Evolutionary conservation across 2,888 invertebrate genomes (phyloP).

Genomic region (Timema cristinae): DNA sequence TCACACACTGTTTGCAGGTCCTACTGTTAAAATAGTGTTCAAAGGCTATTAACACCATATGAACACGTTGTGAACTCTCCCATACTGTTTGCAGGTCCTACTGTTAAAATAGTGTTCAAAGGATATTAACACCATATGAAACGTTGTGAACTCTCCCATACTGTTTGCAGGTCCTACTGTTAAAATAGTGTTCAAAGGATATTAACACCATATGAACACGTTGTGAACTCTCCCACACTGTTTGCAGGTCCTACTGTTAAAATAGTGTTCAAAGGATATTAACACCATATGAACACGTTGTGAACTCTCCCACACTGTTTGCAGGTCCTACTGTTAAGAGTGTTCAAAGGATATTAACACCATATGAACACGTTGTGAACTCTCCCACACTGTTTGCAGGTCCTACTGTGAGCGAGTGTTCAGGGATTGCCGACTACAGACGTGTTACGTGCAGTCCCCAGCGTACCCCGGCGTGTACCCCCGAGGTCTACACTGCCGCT

Average conservation of each 20-base stretch:
- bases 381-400: slow-evolving; percentile 70
- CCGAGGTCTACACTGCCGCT: slow-evolving; percentile 84
- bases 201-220: slow-evolving; percentile 85
- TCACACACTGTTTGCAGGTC: slow-evolving; percentile 72
- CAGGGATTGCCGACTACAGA: slow-evolving; percentile 82
- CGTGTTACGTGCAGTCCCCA: slow-evolving; percentile 90
- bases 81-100: slow-evolving; percentile 72
- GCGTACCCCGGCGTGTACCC: slow-evolving; percentile 92
- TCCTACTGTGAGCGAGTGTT: slow-evolving; percentile 86
- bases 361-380: slow-evolving; percentile 93
- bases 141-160: too few relatives aligned
- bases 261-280: slow-evolving; percentile 79
- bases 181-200: slow-evolving; percentile 82
- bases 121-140: slow-evolving; percentile 88
- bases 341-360: slow-evolving; percentile 80
- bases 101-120: slow-evolving; percentile 78
- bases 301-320: slow-evolving; percentile 79
- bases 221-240: slow-evolving; percentile 85
- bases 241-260: slow-evolving; percentile 76
- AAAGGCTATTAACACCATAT: slow-evolving; percentile 84
- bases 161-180: slow-evolving; percentile 78
- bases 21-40: slow-evolving; percentile 81
- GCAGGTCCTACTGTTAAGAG: slow-evolving; percentile 78
- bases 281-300: slow-evolving; percentile 87
- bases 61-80: slow-evolving; percentile 90